phyloP scores from a whole-genome alignment of 2,888 invertebrate species.

The Idaea straminata region DNA sequence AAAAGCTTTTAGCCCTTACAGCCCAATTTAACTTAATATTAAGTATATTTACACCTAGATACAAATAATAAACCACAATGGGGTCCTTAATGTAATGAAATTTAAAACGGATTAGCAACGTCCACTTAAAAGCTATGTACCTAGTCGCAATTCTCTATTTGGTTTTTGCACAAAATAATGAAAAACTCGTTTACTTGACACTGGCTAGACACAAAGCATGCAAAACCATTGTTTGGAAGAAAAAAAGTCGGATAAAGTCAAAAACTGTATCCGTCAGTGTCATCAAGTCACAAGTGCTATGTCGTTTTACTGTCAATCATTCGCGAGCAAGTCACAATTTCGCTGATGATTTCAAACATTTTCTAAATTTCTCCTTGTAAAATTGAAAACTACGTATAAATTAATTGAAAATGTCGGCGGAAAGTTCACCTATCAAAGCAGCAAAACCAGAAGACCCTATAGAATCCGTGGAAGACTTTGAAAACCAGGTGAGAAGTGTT shows the following conservation, averaged over 20 bases:
- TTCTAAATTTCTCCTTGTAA: neutral
- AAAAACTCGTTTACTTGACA: too few relatives aligned
- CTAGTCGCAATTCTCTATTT: too few relatives aligned
- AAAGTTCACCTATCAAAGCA: slow-evolving; percentile 56
- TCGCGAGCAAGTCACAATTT: neutral
- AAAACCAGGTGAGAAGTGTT: slow-evolving; percentile 55
- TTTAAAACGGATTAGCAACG: too few relatives aligned
- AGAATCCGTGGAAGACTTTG: slow-evolving; percentile 63
- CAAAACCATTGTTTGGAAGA: too few relatives aligned
- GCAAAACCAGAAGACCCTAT: slow-evolving; percentile 54
- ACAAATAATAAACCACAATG: too few relatives aligned
- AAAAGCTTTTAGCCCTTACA: too few relatives aligned
- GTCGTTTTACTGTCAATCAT: neutral
- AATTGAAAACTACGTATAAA: neutral
- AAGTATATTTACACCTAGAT: too few relatives aligned
- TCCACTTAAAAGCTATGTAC: too few relatives aligned
- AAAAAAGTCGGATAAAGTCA: neutral
- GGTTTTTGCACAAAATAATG: too few relatives aligned
- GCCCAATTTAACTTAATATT: too few relatives aligned
- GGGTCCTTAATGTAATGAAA: too few relatives aligned
- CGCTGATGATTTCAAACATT: slow-evolving; percentile 4
- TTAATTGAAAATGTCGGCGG: slow-evolving; percentile 47
- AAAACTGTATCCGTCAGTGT: neutral
- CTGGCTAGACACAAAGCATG: too few relatives aligned
- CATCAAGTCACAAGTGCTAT: neutral